A percentile compares a stretch with the other conserved stretches of the same genome.
These are phyloP conservation scores for Lochmaea capreae DNA, from an alignment of 2,888 invertebrate genomes.

Conservation along the genomic window DNA sequence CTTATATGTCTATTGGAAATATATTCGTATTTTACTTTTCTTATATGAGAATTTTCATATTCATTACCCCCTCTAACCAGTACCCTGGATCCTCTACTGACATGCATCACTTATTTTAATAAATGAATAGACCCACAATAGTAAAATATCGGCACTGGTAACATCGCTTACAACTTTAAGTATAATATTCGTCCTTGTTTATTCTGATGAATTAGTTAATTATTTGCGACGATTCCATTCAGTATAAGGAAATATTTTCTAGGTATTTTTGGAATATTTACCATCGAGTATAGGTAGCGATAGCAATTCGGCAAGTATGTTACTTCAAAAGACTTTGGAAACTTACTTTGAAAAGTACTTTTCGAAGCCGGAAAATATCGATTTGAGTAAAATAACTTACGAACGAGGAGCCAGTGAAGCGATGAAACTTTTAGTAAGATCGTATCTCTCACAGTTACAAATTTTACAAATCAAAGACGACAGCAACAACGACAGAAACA, in stretches of 20 bases:
- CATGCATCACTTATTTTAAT: too few species aligned
- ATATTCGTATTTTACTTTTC: too few species aligned
- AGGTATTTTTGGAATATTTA: constrained; percentile 75
- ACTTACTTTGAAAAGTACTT: constrained; percentile 65
- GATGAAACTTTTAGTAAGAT: constrained; percentile 72
- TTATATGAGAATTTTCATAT: too few species aligned
- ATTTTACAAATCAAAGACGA: constrained; percentile 60
- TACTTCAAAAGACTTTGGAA: constrained; percentile 68
- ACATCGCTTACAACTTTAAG: not conserved
- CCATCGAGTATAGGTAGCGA: constrained; percentile 74
- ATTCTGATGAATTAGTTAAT: too few species aligned
- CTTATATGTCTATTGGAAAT: too few species aligned
- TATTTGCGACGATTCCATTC: too few species aligned
- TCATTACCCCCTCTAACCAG: too few species aligned
- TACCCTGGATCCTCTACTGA: too few species aligned
- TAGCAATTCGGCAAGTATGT: constrained; percentile 65
- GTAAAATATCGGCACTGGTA: too few species aligned
- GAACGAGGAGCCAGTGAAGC: constrained; percentile 68
- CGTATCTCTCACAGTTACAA: constrained; percentile 68
- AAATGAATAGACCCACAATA: too few species aligned
- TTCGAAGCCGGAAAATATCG: constrained; percentile 57
- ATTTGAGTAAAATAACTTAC: constrained; percentile 60
- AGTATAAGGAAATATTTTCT: constrained; percentile 52
- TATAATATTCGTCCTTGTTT: too few species aligned
- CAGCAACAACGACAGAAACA: constrained; percentile 30